Base-by-base conservation (phyloP, 2,113 vertebrate genomes). In the Apistogramma diplotaenia region DNA sequence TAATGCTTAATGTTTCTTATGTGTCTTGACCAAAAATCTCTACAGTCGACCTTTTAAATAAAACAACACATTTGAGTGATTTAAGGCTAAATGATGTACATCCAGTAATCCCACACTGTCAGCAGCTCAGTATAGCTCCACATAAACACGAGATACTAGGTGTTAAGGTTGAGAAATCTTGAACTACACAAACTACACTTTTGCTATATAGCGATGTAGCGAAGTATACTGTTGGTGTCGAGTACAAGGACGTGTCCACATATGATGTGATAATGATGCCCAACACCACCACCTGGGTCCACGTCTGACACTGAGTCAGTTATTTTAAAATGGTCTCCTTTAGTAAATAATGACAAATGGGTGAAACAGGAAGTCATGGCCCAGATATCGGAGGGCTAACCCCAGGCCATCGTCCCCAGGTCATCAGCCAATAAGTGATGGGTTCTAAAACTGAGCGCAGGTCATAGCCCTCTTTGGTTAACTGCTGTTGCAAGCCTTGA, bases 391-490 rank as follows among this genome's bases (percentile, higher is more conserved):
- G 18, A 59, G 35, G 31, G 3, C 58, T 35, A n/a, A 10, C 19
- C 18, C 18, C 29, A 19, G 18, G 29, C 58, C 10, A 60, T 35
- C 11, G 29, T 60, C 19, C 58, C 58, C 31, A 60, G 3, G 16
- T 35, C 31, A 12, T 35, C 18, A n/a, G 35, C 19, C 10, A 35
- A 35, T 35, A 19, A 6, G 8, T 19, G 62, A 46, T 67, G 37
- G 23, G 62, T 19, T 19, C 25, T 16, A 49, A 49, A 29, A 49
- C 35, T 12, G 16, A 67, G 23, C 2, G 16, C 40, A 2, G 16
- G 5, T 25, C 40, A 29, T 12, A 19, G 62, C 2, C 1, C 37
- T 12, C 12, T 16, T 46, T 10, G 29, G 40, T 5, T 0, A 0
- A 29, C 23, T 16, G 9, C 62, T 12, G 25, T 70, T 3, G 27